Base-by-base conservation (phyloP, 2,888 invertebrate genomes). In the Cheilosia vulpina region DNA sequence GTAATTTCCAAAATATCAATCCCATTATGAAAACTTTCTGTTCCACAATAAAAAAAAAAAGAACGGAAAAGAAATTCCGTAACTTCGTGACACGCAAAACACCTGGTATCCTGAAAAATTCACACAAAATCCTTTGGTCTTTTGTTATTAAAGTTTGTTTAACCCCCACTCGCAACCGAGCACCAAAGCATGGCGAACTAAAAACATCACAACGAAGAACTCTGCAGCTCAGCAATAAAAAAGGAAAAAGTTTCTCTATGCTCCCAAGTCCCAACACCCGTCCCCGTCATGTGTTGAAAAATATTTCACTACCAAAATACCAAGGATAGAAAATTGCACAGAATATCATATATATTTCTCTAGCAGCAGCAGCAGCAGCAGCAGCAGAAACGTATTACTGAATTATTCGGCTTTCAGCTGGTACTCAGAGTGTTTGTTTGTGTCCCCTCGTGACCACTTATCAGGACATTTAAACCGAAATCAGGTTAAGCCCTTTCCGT, bases 331-430 rank as follows among this genome's bases (percentile, higher is more conserved):
- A 52, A 52, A 65, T 69, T n/a, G 53, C 27, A 45, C 43, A 60
- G 21, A 47, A 6, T 2, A 6, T 6, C 50, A 45, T n/a, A n/a
- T 6, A 47, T 66, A 53, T 50, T 24, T n/a, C 45, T 4, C 53
- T 15, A 45, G 24, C 3, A 43, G 38, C 43, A 41, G 11, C 24
- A 71, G 27, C 47, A 45, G 24, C 3, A 43, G 38, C 43, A 41
- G 11, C 24, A 71, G 27, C 47, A 27, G 57, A 55, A 71, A 43
- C 71, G 47, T 78, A 72, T 73, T 73, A 72, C 85, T 85, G 63
- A 85, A 80, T 76, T 80, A 77, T 80, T 81, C 72, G 84, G 31
- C 71, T 85, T 77, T 85, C 85, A 85, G 80, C 80, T 80, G 75
- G 41, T 75, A 53, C 71, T 80, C 60, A 41, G 79, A 24, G 53